Base-by-base conservation (phyloP, 2,797 vertebrate genomes). In the Phyllotis vaccarum region DNA sequence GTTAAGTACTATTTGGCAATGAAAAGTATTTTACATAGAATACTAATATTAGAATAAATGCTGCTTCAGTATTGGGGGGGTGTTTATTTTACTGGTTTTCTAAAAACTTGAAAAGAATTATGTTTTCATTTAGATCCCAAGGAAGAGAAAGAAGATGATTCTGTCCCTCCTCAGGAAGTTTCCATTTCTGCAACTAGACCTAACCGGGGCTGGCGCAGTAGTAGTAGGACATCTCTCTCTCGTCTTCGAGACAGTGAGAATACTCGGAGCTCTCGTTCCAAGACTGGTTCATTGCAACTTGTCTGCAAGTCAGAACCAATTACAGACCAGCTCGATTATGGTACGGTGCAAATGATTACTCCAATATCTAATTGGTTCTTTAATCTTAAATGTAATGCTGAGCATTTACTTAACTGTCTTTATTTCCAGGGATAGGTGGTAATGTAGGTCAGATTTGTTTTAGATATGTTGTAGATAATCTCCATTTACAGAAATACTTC, bases 261-360 rank as follows among this genome's bases (percentile, higher is more conserved):
- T 10, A 97, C 97, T 0, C 98, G 98, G 22, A 95, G 98, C 88
- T 98, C 98, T 93, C 91, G 98, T 13, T 98, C 98, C 21, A 98
- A 98, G 98, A 97, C 98, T 0, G 94, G 98, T 72, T 98, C 98
- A 4, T 97, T 99, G 97, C 98, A 98, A 96, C 98, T 99, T 9
- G 95, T 99, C 97, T 99, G 99, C 98, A 99, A 99, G 97, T 99
- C 99, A 0, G 99, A 99, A 98, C 99, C 99, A 82, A 99, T 99
- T 86, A 90, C 98, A 22, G 99, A 99, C 96, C 98, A 98, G 94
- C 97, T 98, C 27, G 98, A 98, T 86, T 98, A 98, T 12, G 98
- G 98, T 98, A 98, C 0, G 96, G 96, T 75, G 2, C 34, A 58
- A 80, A 22, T 62, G 75, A 22, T 62, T 83, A 6, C 24, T 86